Percentiles rank a stretch among this genome's conserved stretches.
phyloP scores from a whole-genome alignment of 2,113 vertebrate genomes.

The Menura novaehollandiae region DNA sequence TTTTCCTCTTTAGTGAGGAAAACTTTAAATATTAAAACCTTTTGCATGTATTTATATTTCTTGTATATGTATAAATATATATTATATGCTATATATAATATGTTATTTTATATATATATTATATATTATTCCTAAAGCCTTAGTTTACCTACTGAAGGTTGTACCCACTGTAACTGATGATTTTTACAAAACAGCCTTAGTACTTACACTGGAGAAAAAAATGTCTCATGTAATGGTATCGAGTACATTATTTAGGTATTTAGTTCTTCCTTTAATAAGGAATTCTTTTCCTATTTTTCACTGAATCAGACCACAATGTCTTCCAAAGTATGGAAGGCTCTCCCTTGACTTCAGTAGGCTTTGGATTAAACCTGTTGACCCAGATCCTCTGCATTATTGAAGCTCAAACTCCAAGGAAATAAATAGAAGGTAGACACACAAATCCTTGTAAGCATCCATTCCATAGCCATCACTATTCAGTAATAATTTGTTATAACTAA shows the following conservation, averaged over 20 bases:
- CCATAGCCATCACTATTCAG: not conserved
- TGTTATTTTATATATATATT: not conserved
- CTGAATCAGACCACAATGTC: not conserved
- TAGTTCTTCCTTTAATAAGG: not conserved
- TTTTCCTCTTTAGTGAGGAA: not conserved
- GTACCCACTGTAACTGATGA: not conserved
- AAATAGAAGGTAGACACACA: not conserved
- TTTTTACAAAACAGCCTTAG: not conserved
- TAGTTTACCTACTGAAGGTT: not conserved
- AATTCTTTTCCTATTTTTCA: not conserved
- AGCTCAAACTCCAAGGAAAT: not conserved
- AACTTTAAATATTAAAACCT: not conserved
- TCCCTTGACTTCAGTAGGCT: not conserved
- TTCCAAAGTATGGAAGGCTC: not conserved
- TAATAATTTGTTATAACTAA: not conserved
- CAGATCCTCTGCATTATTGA: not conserved
- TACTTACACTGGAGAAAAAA: not conserved
- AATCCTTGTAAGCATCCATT: not conserved
- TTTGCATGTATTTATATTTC: not conserved
- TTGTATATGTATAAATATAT: not conserved
- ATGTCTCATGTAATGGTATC: not conserved
- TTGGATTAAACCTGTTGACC: not conserved
- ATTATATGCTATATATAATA: not conserved
- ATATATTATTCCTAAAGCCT: not conserved
- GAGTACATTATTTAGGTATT: not conserved